Evolutionary conservation across 2,888 invertebrate genomes (phyloP).

Genomic region (Xestia c-nigrum): DNA sequence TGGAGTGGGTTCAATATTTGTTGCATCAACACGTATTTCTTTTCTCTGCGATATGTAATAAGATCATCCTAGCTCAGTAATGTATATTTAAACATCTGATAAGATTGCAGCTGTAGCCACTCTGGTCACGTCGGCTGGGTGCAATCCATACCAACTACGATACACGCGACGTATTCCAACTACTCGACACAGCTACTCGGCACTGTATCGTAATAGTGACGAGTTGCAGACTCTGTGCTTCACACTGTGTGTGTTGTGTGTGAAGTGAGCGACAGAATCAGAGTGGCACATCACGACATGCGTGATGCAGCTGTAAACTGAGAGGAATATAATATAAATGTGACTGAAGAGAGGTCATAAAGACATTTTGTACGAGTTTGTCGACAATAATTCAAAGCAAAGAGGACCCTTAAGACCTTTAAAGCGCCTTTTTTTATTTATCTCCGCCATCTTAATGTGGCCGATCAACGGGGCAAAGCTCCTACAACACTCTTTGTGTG

Average conservation of each 20-base stretch:
- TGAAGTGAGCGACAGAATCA: neutral
- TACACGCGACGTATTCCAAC: neutral
- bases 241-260: neutral
- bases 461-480: neutral
- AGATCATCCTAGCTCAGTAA: neutral
- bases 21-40: neutral
- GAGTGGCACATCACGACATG: neutral
- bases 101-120: constrained; percentile 31
- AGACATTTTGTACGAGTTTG: neutral
- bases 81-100: constrained; percentile 32
- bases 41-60: neutral
- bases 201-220: neutral
- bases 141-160: constrained; percentile 50
- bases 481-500: neutral
- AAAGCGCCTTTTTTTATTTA: neutral
- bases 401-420: neutral
- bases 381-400: constrained; percentile 12
- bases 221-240: neutral
- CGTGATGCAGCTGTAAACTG: constrained; percentile 12
- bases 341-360: neutral
- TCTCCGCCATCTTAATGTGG: neutral
- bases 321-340: neutral
- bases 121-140: constrained; percentile 43
- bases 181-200: neutral
- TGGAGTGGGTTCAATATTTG: neutral